Conservation (phyloP, 2,888 invertebrate species). For the Callyntrura sp. region DNA sequence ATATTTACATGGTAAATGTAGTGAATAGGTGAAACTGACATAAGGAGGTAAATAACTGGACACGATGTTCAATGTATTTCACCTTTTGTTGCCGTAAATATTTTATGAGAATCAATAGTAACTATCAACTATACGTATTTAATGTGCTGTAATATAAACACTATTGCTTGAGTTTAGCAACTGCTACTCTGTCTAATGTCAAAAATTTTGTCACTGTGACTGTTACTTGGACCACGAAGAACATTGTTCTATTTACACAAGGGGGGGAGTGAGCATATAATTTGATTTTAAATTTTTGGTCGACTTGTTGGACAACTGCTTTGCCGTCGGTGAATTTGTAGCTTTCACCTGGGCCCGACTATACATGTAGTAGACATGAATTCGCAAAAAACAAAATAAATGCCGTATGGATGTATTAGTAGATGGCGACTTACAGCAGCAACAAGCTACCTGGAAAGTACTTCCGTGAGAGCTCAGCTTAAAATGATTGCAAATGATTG, state of each 20-base stretch:
- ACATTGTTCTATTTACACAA: neutral
- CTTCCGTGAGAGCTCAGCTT: slow-evolving; percentile 31
- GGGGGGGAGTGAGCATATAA: slow-evolving; percentile 31
- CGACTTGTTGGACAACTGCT: slow-evolving; percentile 28
- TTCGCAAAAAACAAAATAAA: neutral
- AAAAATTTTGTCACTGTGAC: neutral
- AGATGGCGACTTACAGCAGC: neutral
- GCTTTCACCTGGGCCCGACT: neutral
- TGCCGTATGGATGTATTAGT: neutral
- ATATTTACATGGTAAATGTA: slow-evolving; percentile 14
- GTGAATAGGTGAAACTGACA: neutral
- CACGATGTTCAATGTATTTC: slow-evolving; percentile 35
- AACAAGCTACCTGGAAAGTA: neutral
- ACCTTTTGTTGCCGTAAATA: slow-evolving; percentile 36
- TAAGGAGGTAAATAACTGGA: neutral
- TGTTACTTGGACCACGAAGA: neutral
- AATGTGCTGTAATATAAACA: too few relatives aligned
- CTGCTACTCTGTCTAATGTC: neutral
- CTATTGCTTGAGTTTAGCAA: neutral
- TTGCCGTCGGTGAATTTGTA: neutral
- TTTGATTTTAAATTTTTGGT: slow-evolving; percentile 13
- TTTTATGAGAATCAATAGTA: neutral
- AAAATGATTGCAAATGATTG: slow-evolving; percentile 25
- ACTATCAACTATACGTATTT: neutral
- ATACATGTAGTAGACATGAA: neutral